These are phyloP conservation scores for fruit fly (Drosophila melanogaster) DNA, from an alignment of 1,140 invertebrate species.

Conservation along the genomic window DNA sequence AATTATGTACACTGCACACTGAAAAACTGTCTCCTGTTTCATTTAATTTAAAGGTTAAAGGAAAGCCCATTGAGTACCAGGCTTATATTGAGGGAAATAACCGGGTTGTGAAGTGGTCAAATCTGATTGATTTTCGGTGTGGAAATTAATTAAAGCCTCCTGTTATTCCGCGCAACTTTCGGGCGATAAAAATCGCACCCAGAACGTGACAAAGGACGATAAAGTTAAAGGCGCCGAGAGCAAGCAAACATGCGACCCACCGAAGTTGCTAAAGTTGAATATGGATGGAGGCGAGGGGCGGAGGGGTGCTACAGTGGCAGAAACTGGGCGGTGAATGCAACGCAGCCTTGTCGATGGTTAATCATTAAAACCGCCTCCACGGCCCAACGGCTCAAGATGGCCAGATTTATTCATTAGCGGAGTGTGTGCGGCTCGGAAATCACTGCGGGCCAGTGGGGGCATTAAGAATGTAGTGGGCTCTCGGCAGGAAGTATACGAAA, in stretches of 20 bases:
- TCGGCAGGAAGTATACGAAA: constrained; percentile 25
- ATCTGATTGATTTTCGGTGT: constrained; percentile 12
- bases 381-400: constrained; percentile 38
- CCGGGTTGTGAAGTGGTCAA: background rate
- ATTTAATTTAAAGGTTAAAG: too few species aligned
- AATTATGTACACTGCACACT: too few species aligned
- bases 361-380: constrained; percentile 44
- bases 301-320: background rate
- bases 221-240: constrained; percentile 46
- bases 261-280: background rate
- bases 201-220: constrained; percentile 71
- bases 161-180: constrained; percentile 40
- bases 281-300: too few species aligned
- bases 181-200: constrained; percentile 69
- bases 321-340: background rate
- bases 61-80: too few species aligned
- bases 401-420: constrained; percentile 55
- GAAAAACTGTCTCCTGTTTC: too few species aligned
- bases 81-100: background rate
- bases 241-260: constrained; percentile 52
- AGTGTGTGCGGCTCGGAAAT: constrained; percentile 8
- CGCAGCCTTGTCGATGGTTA: constrained; percentile 25
- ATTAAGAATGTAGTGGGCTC: constrained; percentile 56
- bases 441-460: constrained; percentile 29
- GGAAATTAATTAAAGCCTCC: constrained; percentile 62